These are phyloP conservation scores for Dipodomys spectabilis DNA, from an alignment of 2,113 vertebrate species.

Conservation along the genomic window DNA sequence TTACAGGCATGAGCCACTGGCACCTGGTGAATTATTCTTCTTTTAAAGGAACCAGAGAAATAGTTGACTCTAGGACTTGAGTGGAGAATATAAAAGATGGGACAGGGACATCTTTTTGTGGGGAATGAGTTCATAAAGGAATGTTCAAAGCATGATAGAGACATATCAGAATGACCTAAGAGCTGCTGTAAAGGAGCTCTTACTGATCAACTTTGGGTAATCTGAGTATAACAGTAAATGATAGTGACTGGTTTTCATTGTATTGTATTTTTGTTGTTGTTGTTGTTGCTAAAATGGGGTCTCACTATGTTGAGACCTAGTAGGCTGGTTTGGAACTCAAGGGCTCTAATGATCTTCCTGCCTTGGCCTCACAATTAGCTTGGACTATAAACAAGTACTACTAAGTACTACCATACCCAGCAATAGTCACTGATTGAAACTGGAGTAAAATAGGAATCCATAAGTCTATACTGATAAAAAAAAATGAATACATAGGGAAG, in stretches of 20 bases:
- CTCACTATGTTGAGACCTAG: not conserved
- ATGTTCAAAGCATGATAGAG: not conserved
- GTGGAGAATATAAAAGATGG: not conserved
- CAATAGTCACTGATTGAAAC: not conserved
- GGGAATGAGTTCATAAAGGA: not conserved
- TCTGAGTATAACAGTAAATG: not conserved
- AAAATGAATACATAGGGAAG: not conserved
- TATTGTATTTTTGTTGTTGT: not conserved
- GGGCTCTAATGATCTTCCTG: not conserved
- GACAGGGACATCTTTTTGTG: not conserved
- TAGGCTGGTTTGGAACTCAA: not conserved
- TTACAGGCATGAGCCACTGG: too few relatives aligned
- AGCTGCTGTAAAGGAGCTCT: not conserved
- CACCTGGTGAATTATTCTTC: not conserved
- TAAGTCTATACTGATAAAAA: not conserved
- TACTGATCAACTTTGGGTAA: not conserved
- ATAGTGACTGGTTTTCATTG: not conserved
- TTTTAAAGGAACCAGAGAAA: conserved; percentile 31
- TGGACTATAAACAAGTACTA: not conserved
- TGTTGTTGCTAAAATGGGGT: not conserved
- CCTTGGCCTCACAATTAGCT: not conserved
- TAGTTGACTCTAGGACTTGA: not conserved
- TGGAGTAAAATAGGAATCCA: not conserved
- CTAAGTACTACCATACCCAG: too few relatives aligned
- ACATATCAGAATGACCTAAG: not conserved